Evolutionary conservation across 2,797 vertebrate genomes (phyloP).

Genomic region (Neostethus bicornis): DNA sequence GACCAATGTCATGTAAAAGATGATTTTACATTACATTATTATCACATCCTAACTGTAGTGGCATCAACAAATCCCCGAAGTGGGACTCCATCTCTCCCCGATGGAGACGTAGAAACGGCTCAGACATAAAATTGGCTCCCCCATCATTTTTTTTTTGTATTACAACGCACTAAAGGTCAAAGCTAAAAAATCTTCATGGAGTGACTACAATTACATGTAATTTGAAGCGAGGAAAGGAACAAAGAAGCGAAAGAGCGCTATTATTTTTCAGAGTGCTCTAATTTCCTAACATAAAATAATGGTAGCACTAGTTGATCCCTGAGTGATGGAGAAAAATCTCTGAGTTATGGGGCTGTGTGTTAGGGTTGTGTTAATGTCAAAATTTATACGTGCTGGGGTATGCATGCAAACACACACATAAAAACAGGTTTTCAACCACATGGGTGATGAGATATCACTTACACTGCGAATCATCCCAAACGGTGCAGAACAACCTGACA

Average conservation of each 20-base stretch:
- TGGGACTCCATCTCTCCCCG: constrained; percentile 59
- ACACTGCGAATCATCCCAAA: constrained; percentile 4
- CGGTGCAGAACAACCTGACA: neutral
- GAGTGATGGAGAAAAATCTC: constrained; percentile 72
- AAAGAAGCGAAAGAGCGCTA: constrained; percentile 82
- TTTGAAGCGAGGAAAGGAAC: constrained; percentile 85
- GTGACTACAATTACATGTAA: constrained; percentile 89
- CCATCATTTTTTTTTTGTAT: constrained; percentile 84
- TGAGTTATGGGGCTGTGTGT: constrained; percentile 55
- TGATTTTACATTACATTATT: constrained; percentile 12
- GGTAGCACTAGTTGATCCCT: constrained; percentile 64
- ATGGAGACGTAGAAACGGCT: constrained; percentile 60
- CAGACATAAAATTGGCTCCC: constrained; percentile 73
- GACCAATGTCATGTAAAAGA: neutral
- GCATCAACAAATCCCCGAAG: constrained; percentile 63
- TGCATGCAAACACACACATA: constrained; percentile 9
- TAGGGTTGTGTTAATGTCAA: constrained; percentile 46
- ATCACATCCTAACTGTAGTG: constrained; percentile 17
- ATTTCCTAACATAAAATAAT: constrained; percentile 84
- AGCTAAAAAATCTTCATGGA: constrained; percentile 78
- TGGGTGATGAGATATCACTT: constrained; percentile 12
- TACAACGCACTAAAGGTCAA: constrained; percentile 86
- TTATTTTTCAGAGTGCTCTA: constrained; percentile 87
- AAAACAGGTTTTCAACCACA: constrained; percentile 6
- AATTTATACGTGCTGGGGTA: constrained; percentile 21